Conservation (phyloP, 2,888 invertebrate species). For the Heliconius cydno region DNA sequence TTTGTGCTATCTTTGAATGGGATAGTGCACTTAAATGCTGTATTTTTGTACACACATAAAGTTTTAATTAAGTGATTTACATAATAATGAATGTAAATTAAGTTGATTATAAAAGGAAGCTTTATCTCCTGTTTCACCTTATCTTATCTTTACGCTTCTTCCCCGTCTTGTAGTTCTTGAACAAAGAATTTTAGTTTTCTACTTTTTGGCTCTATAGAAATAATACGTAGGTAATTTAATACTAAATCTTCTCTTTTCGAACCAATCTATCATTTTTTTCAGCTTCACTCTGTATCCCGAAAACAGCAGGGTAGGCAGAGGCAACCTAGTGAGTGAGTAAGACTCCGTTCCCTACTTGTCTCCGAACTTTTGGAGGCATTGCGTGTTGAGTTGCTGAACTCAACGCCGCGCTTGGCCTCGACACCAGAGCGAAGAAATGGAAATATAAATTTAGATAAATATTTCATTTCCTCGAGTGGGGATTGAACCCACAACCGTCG, state of each 20-base stretch:
- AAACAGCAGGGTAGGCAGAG: too few species aligned
- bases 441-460: too few species aligned
- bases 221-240: not conserved
- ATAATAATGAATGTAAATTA: slow-evolving; percentile 5
- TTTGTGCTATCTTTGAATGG: slow-evolving; percentile 24
- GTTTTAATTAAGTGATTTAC: slow-evolving; percentile 20
- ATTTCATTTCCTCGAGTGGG: too few species aligned
- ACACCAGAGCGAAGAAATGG: too few species aligned
- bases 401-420: too few species aligned
- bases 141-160: slow-evolving; percentile 11
- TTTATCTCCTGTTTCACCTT: slow-evolving; percentile 6
- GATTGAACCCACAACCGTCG: too few species aligned
- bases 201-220: not conserved
- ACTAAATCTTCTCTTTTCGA: not conserved
- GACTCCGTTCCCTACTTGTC: too few species aligned
- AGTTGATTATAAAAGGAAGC: slow-evolving; percentile 3
- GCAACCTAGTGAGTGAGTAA: too few species aligned
- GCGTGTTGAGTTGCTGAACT: too few species aligned
- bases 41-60: slow-evolving; percentile 20
- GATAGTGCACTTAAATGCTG: slow-evolving; percentile 17
- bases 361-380: too few species aligned
- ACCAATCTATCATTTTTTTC: too few species aligned
- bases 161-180: not conserved
- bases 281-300: too few species aligned
- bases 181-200: not conserved